phyloP scores from a whole-genome alignment of 2,888 invertebrate genomes.

The Eristalis intricaria region DNA sequence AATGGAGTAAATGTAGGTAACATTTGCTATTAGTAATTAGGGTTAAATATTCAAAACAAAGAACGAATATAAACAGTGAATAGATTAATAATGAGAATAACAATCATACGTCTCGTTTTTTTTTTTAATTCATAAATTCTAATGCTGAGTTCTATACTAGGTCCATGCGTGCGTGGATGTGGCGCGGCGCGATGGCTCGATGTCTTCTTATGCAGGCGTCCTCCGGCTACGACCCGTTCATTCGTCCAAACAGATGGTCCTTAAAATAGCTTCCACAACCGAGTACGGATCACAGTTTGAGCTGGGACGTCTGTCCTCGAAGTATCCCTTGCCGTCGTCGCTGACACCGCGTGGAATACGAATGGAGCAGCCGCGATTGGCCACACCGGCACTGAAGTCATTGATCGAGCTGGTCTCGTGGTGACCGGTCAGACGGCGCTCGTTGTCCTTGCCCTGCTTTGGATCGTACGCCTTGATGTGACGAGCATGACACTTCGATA shows the following conservation, averaged over 20 bases:
- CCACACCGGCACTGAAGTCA: conserved; percentile 96
- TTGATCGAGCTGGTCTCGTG: conserved; percentile 99
- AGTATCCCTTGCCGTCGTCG: conserved; percentile 95
- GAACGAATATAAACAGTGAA: conserved; percentile 34
- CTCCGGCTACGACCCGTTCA: conserved; percentile 46
- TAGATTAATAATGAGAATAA: conserved; percentile 67
- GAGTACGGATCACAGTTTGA: conserved; percentile 96
- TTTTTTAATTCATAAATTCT: conserved; percentile 36
- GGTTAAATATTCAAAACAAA: conserved; percentile 48
- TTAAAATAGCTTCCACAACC: conserved; percentile 91
- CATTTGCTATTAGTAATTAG: conserved; percentile 29
- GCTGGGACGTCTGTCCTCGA: conserved; percentile 96
- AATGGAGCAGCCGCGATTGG: conserved; percentile 96
- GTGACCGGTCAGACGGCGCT: conserved; percentile 94
- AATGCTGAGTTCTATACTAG: conserved; percentile 57
- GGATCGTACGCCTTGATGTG: conserved; percentile 99
- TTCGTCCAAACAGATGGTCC: conserved; percentile 90
- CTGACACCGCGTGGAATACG: conserved; percentile 96
- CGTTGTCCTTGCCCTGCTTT: conserved; percentile 97
- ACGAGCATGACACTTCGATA: conserved; percentile 94
- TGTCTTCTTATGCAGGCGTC: conserved; percentile 46
- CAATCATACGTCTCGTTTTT: conserved; percentile 21
- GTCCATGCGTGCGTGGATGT: conserved; percentile 4
- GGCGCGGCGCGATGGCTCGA: conserved; percentile 1
- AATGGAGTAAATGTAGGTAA: conserved; percentile 44